Percentiles rank a stretch among this genome's conserved stretches.
phyloP scores from a whole-genome alignment of 2,113 vertebrate species.

The Psettodes erumei region DNA sequence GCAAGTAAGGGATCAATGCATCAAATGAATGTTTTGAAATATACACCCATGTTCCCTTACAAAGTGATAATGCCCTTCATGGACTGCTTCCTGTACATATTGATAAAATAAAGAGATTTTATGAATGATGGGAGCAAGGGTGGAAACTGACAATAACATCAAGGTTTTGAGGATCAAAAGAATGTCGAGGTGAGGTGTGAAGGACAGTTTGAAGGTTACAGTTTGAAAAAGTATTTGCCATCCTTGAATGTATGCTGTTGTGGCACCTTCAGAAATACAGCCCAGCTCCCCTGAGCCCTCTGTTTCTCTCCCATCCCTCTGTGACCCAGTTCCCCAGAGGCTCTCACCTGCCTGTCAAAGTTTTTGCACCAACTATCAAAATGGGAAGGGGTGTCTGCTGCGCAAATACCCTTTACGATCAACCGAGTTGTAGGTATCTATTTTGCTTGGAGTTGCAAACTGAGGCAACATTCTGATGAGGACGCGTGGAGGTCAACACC shows the following conservation, averaged over 20 bases:
- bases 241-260: conserved; percentile 38
- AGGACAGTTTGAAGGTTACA: conserved; percentile 75
- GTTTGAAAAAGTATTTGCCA: conserved; percentile 65
- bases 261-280: conserved; percentile 58
- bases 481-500: conserved; percentile 67
- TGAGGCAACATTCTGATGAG: conserved; percentile 65
- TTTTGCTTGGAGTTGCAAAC: conserved; percentile 76
- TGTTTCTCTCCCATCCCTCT: conserved; percentile 63
- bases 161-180: conserved; percentile 76
- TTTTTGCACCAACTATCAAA: conserved; percentile 67
- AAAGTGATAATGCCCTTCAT: conserved; percentile 46
- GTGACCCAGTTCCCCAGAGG: conserved; percentile 78
- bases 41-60: conserved; percentile 30
- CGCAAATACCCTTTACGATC: conserved; percentile 63
- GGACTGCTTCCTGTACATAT: conserved; percentile 42
- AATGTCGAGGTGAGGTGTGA: conserved; percentile 72
- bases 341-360: conserved; percentile 78
- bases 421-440: conserved; percentile 70
- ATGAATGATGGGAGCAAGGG: conserved; percentile 53
- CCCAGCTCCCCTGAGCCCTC: conserved; percentile 57
- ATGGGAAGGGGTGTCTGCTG: conserved; percentile 59
- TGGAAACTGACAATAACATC: conserved; percentile 70
- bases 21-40: conserved; percentile 15
- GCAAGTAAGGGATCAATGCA: conserved; percentile 38
- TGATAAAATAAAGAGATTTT: conserved; percentile 52